Evolutionary conservation across 2,888 invertebrate species (phyloP).

Genomic region (Caenorhabditis angaria): DNA sequence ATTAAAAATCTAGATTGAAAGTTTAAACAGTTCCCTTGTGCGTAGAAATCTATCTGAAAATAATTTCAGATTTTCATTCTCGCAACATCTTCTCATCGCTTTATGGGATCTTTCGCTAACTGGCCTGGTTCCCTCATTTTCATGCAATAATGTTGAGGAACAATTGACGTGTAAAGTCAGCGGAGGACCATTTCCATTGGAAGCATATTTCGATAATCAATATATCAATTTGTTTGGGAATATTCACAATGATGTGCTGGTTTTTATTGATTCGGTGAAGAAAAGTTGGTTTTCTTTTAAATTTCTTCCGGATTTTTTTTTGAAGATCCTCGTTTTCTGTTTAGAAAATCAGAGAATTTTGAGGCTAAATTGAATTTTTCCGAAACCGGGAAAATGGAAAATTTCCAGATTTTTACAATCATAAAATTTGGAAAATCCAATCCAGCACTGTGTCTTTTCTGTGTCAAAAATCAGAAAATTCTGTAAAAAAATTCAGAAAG

Average conservation of each 20-base stretch:
- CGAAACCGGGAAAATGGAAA: no score
- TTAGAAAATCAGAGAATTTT: neutral
- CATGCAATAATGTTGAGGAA: conserved; percentile 45
- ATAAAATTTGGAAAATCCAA: no score
- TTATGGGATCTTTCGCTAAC: conserved; percentile 89
- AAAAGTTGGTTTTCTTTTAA: conserved; percentile 9
- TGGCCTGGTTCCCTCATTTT: conserved; percentile 89
- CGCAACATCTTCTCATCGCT: conserved; percentile 89
- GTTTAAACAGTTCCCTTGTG: no score
- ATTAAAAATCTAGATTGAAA: no score
- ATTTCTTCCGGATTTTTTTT: neutral
- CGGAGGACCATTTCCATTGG: conserved; percentile 48
- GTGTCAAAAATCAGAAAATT: no score
- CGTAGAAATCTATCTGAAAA: no score
- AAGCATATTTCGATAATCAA: conserved; percentile 33
- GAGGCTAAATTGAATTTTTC: no score
- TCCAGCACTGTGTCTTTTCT: no score
- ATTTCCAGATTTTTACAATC: no score
- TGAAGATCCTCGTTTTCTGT: neutral
- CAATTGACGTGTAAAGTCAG: conserved; percentile 29
- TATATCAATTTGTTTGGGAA: conserved; percentile 49
- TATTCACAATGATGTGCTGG: conserved; percentile 40
- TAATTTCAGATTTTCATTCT: conserved; percentile 83
- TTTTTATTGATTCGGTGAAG: conserved; percentile 32
- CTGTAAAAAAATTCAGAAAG: no score